Conservation (phyloP, 2,113 vertebrate genomes). For the Barnardius zonarius region DNA sequence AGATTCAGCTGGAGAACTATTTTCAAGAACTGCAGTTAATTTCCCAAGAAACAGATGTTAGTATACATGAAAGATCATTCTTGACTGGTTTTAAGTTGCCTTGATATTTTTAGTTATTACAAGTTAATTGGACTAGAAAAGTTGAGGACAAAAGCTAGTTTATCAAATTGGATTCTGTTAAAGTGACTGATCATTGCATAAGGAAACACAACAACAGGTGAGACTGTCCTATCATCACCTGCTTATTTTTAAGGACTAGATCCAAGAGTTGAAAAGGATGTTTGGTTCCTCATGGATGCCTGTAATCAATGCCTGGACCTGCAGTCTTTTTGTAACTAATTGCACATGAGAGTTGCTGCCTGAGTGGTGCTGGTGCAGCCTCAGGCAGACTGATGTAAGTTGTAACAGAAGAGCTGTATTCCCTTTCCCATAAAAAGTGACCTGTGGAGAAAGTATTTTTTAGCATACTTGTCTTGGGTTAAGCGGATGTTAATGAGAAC, state of each 20-base stretch:
- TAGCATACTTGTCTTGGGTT: background rate
- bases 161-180: constrained; percentile 7
- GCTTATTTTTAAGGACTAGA: constrained; percentile 40
- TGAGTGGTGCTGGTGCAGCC: background rate
- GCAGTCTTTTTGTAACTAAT: background rate
- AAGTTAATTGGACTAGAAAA: constrained; percentile 42
- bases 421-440: background rate
- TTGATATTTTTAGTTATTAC: constrained; percentile 42
- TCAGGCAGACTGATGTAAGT: background rate
- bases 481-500: background rate
- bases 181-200: background rate
- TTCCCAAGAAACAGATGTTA: constrained; percentile 18
- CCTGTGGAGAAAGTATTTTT: background rate
- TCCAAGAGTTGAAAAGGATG: background rate
- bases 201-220: constrained; percentile 1
- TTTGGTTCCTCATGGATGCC: constrained; percentile 1
- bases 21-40: constrained; percentile 29
- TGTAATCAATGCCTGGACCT: background rate
- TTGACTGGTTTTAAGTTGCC: constrained; percentile 2
- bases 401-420: background rate
- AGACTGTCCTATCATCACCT: constrained; percentile 17
- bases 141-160: constrained; percentile 7
- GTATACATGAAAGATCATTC: background rate
- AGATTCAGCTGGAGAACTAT: background rate
- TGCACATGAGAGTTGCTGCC: background rate